Evolutionary conservation across 2,888 invertebrate species (phyloP), one percentile per base, ranked within the genome.

Genomic region (Halocaridina rubra): DNA sequence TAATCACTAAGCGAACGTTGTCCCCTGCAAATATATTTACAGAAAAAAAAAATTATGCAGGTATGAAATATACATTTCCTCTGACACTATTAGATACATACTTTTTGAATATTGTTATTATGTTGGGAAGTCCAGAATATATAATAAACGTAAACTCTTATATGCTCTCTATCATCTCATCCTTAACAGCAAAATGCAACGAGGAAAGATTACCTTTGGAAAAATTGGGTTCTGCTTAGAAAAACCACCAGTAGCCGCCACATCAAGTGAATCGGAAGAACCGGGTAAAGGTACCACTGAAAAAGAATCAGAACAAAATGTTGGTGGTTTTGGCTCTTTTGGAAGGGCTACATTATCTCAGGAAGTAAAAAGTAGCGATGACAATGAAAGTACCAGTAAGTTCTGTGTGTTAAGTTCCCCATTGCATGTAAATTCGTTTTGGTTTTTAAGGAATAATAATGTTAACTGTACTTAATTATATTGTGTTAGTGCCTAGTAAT

Each of bases 181-280:
- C n/a, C n/a, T n/a, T n/a, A 46, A 2, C 32, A 78, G 29, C 16
- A 72, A n/a, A 19, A 86, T 86, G 86, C 82, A 86, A 32, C 61
- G 78, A 33, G 81, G 77, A 10, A 86, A 82, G 61, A 86, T 86
- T 33, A 53, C 80, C 19, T 86, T 86, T 61, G 86, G 86, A 10
- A 86, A 84, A 33, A 86, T 86, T 67, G 82, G 86, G 2, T 71
- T 86, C n/a, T 74, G 57, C 53, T 53, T 84, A 8, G 75, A 46
- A 10, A 39, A 16, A 0, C 30, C 46, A 16, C 29, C 10, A 30
- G 53, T 29, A 4, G 16, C 46, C 19, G 39, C 33, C 16, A 29
- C 19, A 39, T 24, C 33, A 0, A n/a, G 33, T 32, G 71, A 2
- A 16, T 10, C 22, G 13, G 71, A 61, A 10, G 29, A 74, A 3